Conservation (phyloP, 2,797 vertebrate genomes). For the Phataginus tricuspis region DNA sequence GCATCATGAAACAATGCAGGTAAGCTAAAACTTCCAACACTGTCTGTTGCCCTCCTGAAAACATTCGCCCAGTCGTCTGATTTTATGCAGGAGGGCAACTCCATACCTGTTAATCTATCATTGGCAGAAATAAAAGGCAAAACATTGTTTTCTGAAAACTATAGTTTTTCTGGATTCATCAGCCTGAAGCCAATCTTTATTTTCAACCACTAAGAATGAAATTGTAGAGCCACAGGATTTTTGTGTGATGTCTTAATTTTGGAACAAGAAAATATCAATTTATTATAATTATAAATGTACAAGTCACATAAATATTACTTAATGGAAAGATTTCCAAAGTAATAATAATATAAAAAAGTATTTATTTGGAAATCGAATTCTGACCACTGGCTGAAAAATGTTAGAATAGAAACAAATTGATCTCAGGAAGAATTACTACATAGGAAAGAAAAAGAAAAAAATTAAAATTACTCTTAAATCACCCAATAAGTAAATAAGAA, state of each 20-base stretch:
- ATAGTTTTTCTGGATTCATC: not conserved
- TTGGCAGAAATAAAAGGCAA: not conserved
- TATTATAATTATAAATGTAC: not conserved
- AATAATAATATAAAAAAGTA: not conserved
- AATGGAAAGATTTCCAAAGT: not conserved
- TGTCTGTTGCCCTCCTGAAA: not conserved
- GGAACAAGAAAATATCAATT: not conserved
- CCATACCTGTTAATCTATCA: not conserved
- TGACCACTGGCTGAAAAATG: not conserved
- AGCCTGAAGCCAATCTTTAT: not conserved
- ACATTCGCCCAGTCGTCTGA: not conserved
- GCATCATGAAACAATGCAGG: not conserved
- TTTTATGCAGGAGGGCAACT: not conserved
- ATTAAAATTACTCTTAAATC: not conserved
- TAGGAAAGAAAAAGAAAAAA: not conserved
- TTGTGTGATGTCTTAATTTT: not conserved
- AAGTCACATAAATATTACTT: not conserved
- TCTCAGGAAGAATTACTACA: not conserved
- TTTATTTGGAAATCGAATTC: not conserved
- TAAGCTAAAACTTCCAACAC: not conserved
- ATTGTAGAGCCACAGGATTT: not conserved
- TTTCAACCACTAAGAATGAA: not conserved
- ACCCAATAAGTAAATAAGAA: not conserved
- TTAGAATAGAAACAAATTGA: not conserved
- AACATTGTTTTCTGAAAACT: not conserved